Evolutionary conservation across 2,113 vertebrate genomes (phyloP), one percentile per base, ranked within the genome.

Genomic region (Pygoscelis adeliae): DNA sequence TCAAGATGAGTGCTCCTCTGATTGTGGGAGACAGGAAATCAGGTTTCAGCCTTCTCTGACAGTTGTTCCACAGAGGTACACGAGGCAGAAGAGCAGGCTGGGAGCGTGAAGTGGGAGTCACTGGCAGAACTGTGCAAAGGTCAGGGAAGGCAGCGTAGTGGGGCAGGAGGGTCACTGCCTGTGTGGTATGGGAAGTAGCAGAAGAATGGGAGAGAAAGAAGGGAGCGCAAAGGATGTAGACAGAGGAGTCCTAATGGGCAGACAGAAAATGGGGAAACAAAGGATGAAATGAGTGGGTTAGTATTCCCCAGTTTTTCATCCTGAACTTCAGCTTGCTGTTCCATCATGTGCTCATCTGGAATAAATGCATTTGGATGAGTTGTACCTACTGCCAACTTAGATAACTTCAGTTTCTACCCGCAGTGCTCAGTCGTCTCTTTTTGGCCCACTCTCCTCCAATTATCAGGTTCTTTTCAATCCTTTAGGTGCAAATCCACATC

Each of bases 261-360:
- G 59, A 27, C 15, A 77, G 71, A 86, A 87, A 84, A 42, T 22
- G 44, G 67, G 40, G 50, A 40, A 56, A 26, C 34, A 62, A 22
- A 69, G 32, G 78, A 25, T 72, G 49, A 82, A 93, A 32, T 49
- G 34, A 7, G 14, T 92, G 77, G 36, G 7, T 8, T 71, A 65
- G 40, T n/a, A 49, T 58, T 50, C 30, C 52, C 26, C 50, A 34
- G 27, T 53, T 53, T 94, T 89, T 63, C 52, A 66, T 74, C 83
- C 50, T 62, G 63, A 83, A 80, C 74, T 83, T 91, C 70, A 88
- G 36, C 89, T 93, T 82, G 44, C 69, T 89, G 27, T 84, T 93
- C 52, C 29, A 44, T 86, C 42, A 6, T 16, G n/a, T 36, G 30
- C 49, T 96, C 25, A 36, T 61, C 73, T 63, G 73, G 49, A 95